phyloP scores from a whole-genome alignment of 2,797 vertebrate genomes.

The Chrysocyon brachyurus region DNA sequence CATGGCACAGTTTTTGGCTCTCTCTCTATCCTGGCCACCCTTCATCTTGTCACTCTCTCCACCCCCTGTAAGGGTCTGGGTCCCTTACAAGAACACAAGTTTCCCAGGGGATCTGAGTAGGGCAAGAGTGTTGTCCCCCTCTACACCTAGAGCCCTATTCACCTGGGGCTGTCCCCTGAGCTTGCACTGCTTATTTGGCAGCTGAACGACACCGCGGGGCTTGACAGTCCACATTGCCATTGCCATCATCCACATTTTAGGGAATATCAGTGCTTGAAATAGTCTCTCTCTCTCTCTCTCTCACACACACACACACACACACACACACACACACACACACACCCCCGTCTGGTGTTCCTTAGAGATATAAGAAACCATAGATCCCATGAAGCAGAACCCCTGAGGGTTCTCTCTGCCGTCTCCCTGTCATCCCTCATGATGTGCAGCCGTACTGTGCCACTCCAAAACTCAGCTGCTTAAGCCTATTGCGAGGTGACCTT shows the following conservation, averaged over 20 bases:
- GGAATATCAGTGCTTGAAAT: not conserved
- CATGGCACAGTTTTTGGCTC: not conserved
- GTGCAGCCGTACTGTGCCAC: not conserved
- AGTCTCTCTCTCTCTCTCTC: too few relatives aligned
- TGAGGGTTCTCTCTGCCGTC: not conserved
- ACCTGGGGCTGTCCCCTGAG: not conserved
- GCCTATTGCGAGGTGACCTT: not conserved
- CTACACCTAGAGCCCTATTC: fast-evolving
- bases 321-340: not conserved
- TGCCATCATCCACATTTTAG: too few relatives aligned
- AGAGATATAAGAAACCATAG: not conserved
- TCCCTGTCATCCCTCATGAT: not conserved
- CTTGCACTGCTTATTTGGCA: not conserved
- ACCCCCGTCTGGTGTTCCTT: not conserved
- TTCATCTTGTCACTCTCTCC: not conserved
- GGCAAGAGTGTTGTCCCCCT: not conserved
- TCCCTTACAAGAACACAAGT: not conserved
- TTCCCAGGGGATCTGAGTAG: not conserved
- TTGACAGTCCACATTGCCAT: not conserved
- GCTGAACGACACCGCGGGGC: not conserved
- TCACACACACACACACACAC: not conserved
- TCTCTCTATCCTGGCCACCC: not conserved
- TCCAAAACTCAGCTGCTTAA: not conserved
- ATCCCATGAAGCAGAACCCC: not conserved
- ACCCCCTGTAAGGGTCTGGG: not conserved